Conservation (phyloP, 2,888 invertebrate genomes). For the Orthosia incerta region DNA sequence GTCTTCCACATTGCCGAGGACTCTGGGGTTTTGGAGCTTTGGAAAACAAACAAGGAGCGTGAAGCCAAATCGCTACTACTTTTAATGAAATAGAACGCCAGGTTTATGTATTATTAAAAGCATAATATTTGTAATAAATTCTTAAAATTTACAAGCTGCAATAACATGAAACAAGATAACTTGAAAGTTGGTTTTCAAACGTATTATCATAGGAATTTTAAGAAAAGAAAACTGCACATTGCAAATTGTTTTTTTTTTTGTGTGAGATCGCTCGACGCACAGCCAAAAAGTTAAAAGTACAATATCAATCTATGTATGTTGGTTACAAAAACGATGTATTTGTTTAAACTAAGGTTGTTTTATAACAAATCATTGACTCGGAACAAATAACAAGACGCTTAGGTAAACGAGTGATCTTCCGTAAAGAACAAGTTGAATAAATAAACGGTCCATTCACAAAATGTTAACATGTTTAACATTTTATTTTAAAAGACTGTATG, state of each 20-base stretch:
- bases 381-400: constrained; percentile 77
- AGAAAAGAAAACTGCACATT: neutral
- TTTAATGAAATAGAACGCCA: no score
- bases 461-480: constrained; percentile 45
- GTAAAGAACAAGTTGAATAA: constrained; percentile 64
- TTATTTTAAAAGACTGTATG: constrained; percentile 40
- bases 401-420: constrained; percentile 69
- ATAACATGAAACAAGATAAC: neutral
- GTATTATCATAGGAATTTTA: neutral
- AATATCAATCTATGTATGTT: constrained; percentile 58
- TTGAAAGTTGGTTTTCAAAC: neutral
- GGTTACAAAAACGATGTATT: constrained; percentile 60
- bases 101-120: no score
- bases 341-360: constrained; percentile 69
- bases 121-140: no score
- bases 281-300: constrained; percentile 58
- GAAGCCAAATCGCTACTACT: no score
- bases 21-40: no score
- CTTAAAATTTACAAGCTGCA: no score
- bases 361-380: constrained; percentile 70
- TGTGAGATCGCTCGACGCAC: neutral
- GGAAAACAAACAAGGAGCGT: no score
- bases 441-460: constrained; percentile 55
- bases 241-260: neutral
- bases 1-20: no score